A percentile compares a stretch with the other conserved stretches of the same genome.
Evolutionary conservation across 2,888 invertebrate genomes (phyloP).

Genomic region (Julus scandinavius): DNA sequence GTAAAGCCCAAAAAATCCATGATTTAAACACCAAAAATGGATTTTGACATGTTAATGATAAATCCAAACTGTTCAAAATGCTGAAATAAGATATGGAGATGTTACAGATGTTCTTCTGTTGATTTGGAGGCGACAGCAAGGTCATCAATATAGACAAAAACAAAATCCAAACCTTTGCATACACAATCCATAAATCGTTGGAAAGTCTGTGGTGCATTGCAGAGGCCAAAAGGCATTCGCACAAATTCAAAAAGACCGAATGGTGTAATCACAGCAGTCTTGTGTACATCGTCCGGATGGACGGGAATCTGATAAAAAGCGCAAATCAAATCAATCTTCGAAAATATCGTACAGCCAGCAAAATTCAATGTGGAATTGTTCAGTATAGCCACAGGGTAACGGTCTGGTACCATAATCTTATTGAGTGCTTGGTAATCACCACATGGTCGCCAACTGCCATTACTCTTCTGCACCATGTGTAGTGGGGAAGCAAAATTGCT

Average conservation of each 20-base stretch:
- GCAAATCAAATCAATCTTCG: conserved; percentile 58
- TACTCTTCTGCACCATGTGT: too few species aligned
- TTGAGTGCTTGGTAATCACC: background rate
- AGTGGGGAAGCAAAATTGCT: background rate
- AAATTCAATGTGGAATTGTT: too few species aligned
- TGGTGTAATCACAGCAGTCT: conserved; percentile 65
- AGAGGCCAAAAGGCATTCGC: conserved; percentile 64
- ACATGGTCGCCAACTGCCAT: too few species aligned
- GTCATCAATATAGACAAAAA: conserved; percentile 64
- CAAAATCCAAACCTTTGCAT: conserved; percentile 61
- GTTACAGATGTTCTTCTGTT: background rate
- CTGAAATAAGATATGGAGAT: conserved; percentile 4
- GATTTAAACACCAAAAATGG: conserved; percentile 55
- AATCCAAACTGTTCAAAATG: background rate
- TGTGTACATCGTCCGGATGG: conserved; percentile 62
- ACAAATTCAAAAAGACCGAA: conserved; percentile 64
- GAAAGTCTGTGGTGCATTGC: conserved; percentile 66
- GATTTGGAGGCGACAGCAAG: conserved; percentile 58
- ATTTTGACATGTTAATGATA: conserved; percentile 32
- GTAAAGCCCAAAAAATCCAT: conserved; percentile 58
- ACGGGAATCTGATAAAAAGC: conserved; percentile 66
- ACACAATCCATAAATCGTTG: conserved; percentile 64
- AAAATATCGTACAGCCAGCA: too few species aligned
- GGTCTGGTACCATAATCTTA: too few species aligned
- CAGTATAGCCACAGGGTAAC: too few species aligned